phyloP scores from a whole-genome alignment of 2,113 vertebrate genomes.

The Dermatemys mawii region DNA sequence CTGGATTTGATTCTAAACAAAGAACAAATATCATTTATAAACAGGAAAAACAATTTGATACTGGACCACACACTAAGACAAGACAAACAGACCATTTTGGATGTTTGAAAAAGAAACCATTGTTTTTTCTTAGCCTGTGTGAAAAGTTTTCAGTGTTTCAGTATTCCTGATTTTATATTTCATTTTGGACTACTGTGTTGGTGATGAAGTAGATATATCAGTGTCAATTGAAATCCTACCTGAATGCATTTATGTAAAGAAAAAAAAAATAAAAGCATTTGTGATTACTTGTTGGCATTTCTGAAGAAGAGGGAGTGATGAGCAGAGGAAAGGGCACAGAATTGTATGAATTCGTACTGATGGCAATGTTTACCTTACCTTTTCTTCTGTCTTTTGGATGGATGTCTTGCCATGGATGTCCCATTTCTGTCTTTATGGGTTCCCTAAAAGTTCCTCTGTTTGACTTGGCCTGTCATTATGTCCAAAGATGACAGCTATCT shows the following conservation, averaged over 20 bases:
- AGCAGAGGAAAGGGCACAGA: neutral
- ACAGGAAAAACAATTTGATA: conserved; percentile 25
- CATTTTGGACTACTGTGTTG: neutral
- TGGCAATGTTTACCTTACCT: neutral
- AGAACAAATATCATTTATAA: conserved; percentile 28
- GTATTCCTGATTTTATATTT: neutral
- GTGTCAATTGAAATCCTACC: accelerated
- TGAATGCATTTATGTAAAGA: neutral
- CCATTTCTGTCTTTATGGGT: neutral
- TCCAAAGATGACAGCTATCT: neutral
- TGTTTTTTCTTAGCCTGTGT: neutral
- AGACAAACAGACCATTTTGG: neutral
- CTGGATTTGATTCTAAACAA: conserved; percentile 42
- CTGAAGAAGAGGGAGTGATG: neutral
- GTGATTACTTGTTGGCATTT: neutral
- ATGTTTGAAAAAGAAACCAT: neutral
- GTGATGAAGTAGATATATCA: neutral
- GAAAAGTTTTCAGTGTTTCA: neutral
- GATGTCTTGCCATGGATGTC: neutral
- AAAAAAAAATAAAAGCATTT: neutral
- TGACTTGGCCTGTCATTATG: neutral
- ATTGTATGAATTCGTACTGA: neutral
- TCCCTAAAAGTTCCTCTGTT: neutral
- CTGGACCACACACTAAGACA: neutral
- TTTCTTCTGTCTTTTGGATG: neutral